Evolutionary conservation across 2,888 invertebrate genomes (phyloP), one percentile per base, ranked within the genome.

Genomic region (Stramonita haemastoma): DNA sequence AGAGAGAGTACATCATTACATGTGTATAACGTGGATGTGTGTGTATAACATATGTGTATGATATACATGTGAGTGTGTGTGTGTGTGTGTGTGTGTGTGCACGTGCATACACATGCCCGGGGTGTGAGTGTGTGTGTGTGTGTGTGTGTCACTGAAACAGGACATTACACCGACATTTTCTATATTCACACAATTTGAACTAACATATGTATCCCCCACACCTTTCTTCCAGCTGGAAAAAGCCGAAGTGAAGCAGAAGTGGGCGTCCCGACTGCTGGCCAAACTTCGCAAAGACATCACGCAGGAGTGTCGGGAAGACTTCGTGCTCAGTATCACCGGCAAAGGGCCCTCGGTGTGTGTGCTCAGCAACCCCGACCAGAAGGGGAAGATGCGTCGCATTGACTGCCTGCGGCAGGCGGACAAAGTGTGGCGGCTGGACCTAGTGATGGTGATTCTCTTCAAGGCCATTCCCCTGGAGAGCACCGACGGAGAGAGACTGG

Each of bases 301-400:
- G 91, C 99, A 99, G 96, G 99, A 99, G 96, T 99, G 98, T 96
- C 97, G 99, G 86, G 99, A 99, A 96, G 99, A 99, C 96, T 99
- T 99, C 96, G 99, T 99, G 89, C 97, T 99, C 95, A 95, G 96
- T 91, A 94, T 96, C 89, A 99, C 99, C 89, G 99, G 99, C 89
- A 99, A 99, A 96, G 97, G 99, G 96, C 98, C 99, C 91, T 98
- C 99, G 77, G 98, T 98, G 96, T 99, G 99, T 96, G 99, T 99
- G 92, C 97, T 99, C 90, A 99, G 99, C 95, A 99, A 99, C 97
- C 99, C 99, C 19, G 99, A 99, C 96, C 99, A 99, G 97, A 99
- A 99, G 96, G 99, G 99, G n/a, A 99, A 99, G 97, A 99, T 99
- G 99, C 97, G 99, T 93, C 97, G 99, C 94, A 99, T 99, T 96